A percentile compares a stretch with the other conserved stretches of the same genome.
These are phyloP conservation scores for Gambusia holbrooki DNA, from an alignment of 2,113 vertebrate genomes.

Conservation along the genomic window DNA sequence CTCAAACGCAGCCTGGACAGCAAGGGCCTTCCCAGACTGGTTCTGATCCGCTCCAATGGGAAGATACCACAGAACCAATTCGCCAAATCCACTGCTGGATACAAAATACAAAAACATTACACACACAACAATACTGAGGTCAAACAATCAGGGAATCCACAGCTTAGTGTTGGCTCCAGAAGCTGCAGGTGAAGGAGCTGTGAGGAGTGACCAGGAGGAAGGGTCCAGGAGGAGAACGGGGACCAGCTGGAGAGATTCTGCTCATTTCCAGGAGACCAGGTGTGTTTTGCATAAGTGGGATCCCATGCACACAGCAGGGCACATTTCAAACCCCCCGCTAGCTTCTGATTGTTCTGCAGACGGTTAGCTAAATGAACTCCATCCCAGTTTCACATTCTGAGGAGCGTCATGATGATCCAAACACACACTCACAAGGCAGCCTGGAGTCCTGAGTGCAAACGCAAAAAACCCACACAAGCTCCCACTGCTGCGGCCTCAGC, in stretches of 20 bases:
- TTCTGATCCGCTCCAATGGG: conserved; percentile 52
- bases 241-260: conserved; percentile 10
- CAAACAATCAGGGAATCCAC: conserved; percentile 55
- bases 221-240: conserved; percentile 30
- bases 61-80: conserved; percentile 55
- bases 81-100: conserved; percentile 61
- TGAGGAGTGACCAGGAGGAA: conserved; percentile 17
- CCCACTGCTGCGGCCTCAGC: background rate
- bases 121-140: conserved; percentile 69
- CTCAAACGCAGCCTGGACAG: conserved; percentile 31
- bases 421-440: conserved; percentile 36
- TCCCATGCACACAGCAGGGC: conserved; percentile 11
- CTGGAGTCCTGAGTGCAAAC: conserved; percentile 54
- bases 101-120: conserved; percentile 68
- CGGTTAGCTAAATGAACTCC: conserved; percentile 24
- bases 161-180: conserved; percentile 24
- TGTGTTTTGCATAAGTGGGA: conserved; percentile 55
- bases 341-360: conserved; percentile 35
- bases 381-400: conserved; percentile 70
- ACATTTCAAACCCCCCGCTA: conserved; percentile 13
- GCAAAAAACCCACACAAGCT: background rate
- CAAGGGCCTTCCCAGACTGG: conserved; percentile 41
- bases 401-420: conserved; percentile 32
- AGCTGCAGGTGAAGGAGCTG: conserved; percentile 16
- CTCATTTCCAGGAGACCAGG: conserved; percentile 1